Evolutionary conservation across 2,797 vertebrate species (phyloP), one percentile per base, ranked within the genome.

Genomic region (Hydrocynus forskahlii): DNA sequence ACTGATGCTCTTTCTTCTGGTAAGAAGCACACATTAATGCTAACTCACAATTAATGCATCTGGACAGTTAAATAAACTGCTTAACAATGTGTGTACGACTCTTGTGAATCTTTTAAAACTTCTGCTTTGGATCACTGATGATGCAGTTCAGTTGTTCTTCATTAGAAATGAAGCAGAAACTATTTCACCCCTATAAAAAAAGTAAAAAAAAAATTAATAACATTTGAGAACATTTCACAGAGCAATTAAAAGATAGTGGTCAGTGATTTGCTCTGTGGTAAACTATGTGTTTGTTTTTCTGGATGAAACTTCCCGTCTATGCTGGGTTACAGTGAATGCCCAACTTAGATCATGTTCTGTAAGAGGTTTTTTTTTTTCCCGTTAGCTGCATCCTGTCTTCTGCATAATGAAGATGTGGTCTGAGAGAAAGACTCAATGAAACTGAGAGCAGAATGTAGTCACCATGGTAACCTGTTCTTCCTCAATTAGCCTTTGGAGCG

Each of bases 381-480:
- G 71, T 57, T 38, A 72, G 23, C 52, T 72, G 70, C 50, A 38
- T 57, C 50, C 35, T 21, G 35, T 59, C 50, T 35, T 55, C 71
- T 13, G 10, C 29, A 73, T 73, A 73, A 73, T 73, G 71, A 73
- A 73, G 71, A 73, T 59, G 54, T 73, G 19, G 50, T 10, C 54
- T 57, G 71, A 50, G 70, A 72, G 70, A 73, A 73, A 73, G 54
- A 57, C 54, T 73, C 54, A 29, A 54, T 57, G 71, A 57, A 73
- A 57, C 43, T 67, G 63, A 57, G 64, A 78, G 48, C 71, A 79
- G 68, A 72, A 60, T 73, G 71, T 40, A 70, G 70, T 79, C 25
- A 0, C 78, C 59, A 79, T 79, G 70, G 78, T 71, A 79, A 79
- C 78, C 69, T 79, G 70, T 63, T 52, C 68, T 72, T 79, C 78